A percentile compares a stretch with the other conserved stretches of the same genome.
phyloP scores from a whole-genome alignment of 2,888 invertebrate species.

The Pollenia griseotomentosa region DNA sequence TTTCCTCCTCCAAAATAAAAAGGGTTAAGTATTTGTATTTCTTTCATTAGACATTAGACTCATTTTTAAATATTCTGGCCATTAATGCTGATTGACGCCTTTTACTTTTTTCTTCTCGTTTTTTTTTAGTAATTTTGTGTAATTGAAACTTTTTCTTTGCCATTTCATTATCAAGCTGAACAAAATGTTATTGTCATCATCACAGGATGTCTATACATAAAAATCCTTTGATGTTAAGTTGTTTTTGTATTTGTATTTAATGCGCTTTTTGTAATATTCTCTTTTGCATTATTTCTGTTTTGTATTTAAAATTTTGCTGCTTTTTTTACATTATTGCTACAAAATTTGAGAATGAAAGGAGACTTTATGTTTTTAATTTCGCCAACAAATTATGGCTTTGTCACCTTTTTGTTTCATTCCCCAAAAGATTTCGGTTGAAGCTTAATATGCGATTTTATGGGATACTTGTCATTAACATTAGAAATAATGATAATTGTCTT shows the following conservation, averaged over 20 bases:
- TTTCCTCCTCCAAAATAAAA: conserved; percentile 37
- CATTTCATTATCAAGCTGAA: conserved; percentile 47
- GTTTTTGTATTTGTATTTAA: conserved; percentile 62
- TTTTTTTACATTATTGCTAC: conserved; percentile 58
- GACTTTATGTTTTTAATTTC: conserved; percentile 72
- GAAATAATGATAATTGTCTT: conserved; percentile 68
- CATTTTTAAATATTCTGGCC: conserved; percentile 61
- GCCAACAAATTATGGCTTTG: conserved; percentile 78
- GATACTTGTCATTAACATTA: conserved; percentile 71
- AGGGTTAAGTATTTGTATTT: conserved; percentile 69
- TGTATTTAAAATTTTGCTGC: conserved; percentile 1
- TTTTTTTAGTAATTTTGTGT: conserved; percentile 69
- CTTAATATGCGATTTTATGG: conserved; percentile 43
- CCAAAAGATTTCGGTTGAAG: conserved; percentile 40
- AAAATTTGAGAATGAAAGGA: conserved; percentile 68
- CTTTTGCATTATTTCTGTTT: conserved; percentile 14
- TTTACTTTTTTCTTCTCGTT: conserved; percentile 29
- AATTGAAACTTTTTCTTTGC: conserved; percentile 72
- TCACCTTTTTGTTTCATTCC: conserved; percentile 73
- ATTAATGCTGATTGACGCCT: conserved; percentile 74
- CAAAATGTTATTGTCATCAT: conserved; percentile 60
- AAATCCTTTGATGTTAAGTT: conserved; percentile 68
- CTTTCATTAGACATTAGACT: conserved; percentile 58
- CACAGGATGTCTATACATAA: conserved; percentile 68
- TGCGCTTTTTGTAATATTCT: conserved; percentile 64